A percentile compares a stretch with the other conserved stretches of the same genome.
Evolutionary conservation across 2,888 invertebrate species (phyloP).

Genomic region (Acrobasis repandana): DNA sequence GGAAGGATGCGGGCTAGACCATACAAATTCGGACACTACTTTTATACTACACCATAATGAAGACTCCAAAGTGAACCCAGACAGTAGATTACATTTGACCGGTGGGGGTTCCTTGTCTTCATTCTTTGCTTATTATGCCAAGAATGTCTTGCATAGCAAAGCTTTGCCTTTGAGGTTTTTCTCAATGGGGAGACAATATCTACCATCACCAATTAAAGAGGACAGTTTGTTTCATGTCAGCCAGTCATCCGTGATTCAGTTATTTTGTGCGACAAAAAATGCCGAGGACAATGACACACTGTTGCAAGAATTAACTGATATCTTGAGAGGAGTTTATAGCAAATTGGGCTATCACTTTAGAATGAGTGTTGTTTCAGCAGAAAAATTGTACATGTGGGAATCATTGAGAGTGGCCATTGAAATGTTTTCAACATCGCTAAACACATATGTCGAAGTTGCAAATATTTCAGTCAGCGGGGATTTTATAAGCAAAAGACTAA

Average conservation of each 20-base stretch:
- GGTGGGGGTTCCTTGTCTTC: conserved; percentile 89
- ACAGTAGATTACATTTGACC: conserved; percentile 87
- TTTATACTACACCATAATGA: conserved; percentile 84
- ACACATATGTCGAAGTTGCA: conserved; percentile 88
- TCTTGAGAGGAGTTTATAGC: conserved; percentile 84
- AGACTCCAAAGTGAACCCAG: conserved; percentile 74
- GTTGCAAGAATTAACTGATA: conserved; percentile 80
- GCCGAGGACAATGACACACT: conserved; percentile 72
- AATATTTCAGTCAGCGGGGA: conserved; percentile 87
- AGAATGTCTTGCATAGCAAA: conserved; percentile 84
- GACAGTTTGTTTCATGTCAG: conserved; percentile 85
- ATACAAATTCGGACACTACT: conserved; percentile 76
- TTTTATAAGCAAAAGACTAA: conserved; percentile 90
- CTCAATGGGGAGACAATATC: conserved; percentile 87
- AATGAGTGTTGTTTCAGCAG: conserved; percentile 84
- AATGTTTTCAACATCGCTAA: conserved; percentile 86
- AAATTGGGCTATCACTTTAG: conserved; percentile 86
- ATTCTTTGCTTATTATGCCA: conserved; percentile 88
- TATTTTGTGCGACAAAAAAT: conserved; percentile 84
- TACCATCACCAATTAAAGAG: conserved; percentile 63
- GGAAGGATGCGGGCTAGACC: conserved; percentile 87
- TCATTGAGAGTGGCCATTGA: conserved; percentile 87
- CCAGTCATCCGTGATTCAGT: conserved; percentile 86
- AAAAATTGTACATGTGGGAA: conserved; percentile 85
- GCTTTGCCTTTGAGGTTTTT: conserved; percentile 87